A percentile compares a stretch with the other conserved stretches of the same genome.
Conservation (phyloP, 2,113 vertebrate species). For the Azemiops feae region DNA sequence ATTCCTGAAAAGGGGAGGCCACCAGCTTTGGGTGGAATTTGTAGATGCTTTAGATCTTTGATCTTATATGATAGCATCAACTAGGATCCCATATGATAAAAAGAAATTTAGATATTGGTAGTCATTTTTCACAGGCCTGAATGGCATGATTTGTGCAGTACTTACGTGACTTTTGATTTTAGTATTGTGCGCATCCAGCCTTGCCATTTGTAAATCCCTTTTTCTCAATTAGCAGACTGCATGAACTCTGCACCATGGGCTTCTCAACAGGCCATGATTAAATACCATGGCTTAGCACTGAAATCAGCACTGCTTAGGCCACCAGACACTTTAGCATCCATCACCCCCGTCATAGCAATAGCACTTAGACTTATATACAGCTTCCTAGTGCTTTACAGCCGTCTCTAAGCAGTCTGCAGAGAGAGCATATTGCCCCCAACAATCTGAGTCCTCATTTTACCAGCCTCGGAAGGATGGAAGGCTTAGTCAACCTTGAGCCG, state of each 20-base stretch:
- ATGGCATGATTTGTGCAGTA: not conserved
- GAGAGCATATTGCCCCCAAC: not conserved
- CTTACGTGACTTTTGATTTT: not conserved
- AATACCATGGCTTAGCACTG: not conserved
- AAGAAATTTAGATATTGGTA: not conserved
- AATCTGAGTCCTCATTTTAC: not conserved
- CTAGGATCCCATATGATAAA: not conserved
- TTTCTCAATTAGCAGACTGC: not conserved
- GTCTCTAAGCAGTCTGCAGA: not conserved
- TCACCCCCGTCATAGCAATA: not conserved
- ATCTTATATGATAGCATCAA: not conserved
- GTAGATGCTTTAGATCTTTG: not conserved
- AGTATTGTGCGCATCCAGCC: not conserved
- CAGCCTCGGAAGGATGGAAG: not conserved
- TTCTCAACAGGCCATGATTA: not conserved
- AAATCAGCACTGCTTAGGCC: not conserved
- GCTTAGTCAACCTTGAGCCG: not conserved
- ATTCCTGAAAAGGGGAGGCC: not conserved
- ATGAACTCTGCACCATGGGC: not conserved
- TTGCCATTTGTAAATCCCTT: not conserved
- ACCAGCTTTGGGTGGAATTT: not conserved
- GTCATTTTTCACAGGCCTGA: not conserved
- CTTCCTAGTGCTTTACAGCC: not conserved
- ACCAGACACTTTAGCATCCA: not conserved
- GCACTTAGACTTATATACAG: not conserved